A percentile compares a stretch with the other conserved stretches of the same genome.
phyloP scores from a whole-genome alignment of 2,888 invertebrate species.

The Epirrhoe tristata region DNA sequence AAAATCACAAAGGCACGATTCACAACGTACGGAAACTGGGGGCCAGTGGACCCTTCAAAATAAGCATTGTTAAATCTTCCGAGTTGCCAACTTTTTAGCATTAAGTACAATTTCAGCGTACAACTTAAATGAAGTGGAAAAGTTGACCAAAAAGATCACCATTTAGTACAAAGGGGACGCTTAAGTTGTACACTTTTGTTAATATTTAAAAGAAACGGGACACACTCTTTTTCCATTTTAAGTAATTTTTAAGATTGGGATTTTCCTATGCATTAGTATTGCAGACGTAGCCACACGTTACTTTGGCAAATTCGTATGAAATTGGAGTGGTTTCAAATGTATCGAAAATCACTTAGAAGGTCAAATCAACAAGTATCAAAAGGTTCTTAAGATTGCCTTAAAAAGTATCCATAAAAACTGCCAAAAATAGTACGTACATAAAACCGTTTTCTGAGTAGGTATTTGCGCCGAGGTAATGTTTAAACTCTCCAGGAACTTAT shows the following conservation, averaged over 20 bases:
- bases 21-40: slow-evolving; percentile 66
- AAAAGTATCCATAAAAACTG: neutral
- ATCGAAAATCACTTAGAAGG: neutral
- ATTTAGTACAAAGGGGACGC: slow-evolving; percentile 44
- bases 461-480: neutral
- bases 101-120: slow-evolving; percentile 81
- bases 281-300: neutral
- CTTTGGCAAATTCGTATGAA: neutral
- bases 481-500: neutral
- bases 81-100: slow-evolving; percentile 78
- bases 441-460: neutral
- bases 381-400: neutral
- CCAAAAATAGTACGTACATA: neutral
- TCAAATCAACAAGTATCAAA: neutral
- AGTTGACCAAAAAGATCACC: slow-evolving; percentile 77
- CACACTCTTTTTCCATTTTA: neutral
- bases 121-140: slow-evolving; percentile 84
- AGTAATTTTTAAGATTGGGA: neutral
- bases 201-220: slow-evolving; percentile 12
- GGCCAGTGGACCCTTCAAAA: slow-evolving; percentile 72
- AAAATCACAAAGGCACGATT: slow-evolving; percentile 60
- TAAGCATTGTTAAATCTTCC: slow-evolving; percentile 84
- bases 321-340: no score
- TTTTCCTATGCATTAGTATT: neutral
- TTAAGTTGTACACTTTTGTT: slow-evolving; percentile 36